phyloP scores from a whole-genome alignment of 1,140 invertebrate genomes.

The Riptortus pedestris region DNA sequence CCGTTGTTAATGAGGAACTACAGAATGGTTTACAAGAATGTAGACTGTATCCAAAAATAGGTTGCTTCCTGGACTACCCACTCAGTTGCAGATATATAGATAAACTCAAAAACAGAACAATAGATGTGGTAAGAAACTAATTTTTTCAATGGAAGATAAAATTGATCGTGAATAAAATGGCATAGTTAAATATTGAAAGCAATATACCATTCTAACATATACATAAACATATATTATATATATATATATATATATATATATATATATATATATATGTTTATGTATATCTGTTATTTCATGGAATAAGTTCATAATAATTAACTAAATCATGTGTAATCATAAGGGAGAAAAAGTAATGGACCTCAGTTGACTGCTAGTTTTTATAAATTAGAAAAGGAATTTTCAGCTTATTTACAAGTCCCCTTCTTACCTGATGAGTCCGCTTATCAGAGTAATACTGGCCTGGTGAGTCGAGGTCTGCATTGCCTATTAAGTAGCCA shows the following conservation, averaged over 20 bases:
- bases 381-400: no score
- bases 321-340: no score
- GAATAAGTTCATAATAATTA: no score
- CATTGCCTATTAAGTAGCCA: no score
- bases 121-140: conserved; percentile 50
- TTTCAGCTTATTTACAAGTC: no score
- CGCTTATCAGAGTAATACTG: no score
- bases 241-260: no score
- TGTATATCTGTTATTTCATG: background rate
- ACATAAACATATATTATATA: no score
- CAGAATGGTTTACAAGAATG: conserved; percentile 32
- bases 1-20: conserved; percentile 73
- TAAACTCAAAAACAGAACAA: conserved; percentile 48
- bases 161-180: background rate
- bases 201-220: background rate
- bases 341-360: no score
- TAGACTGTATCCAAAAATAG: conserved; percentile 35
- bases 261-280: background rate
- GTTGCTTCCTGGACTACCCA: conserved; percentile 47
- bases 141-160: background rate
- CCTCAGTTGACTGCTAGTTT: no score
- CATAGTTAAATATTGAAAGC: background rate
- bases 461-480: no score
- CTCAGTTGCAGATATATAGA: conserved; percentile 68
- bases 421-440: no score